Evolutionary conservation across 2,797 vertebrate species (phyloP).

Genomic region (Cyprinella venusta): DNA sequence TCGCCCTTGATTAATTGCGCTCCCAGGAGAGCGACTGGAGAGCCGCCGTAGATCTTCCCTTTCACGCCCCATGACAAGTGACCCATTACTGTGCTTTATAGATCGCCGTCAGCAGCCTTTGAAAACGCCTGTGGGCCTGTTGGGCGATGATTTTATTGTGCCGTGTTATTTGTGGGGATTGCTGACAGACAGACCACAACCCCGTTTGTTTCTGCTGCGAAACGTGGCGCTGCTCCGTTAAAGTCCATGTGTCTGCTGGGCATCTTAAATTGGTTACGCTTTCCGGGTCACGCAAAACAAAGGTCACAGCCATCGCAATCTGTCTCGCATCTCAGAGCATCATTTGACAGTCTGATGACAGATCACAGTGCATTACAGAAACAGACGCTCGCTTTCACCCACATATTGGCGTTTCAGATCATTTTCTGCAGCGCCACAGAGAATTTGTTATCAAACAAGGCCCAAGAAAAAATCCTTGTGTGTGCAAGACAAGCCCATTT

Average conservation of each 20-base stretch:
- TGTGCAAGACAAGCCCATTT: no score
- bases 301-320: conserved; percentile 37
- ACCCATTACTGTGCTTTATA: conserved; percentile 84
- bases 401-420: conserved; percentile 18
- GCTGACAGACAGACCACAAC: conserved; percentile 79
- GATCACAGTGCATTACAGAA: conserved; percentile 11
- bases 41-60: conserved; percentile 77
- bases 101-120: conserved; percentile 79
- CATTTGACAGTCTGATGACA: conserved; percentile 46
- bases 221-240: conserved; percentile 4
- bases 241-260: conserved; percentile 34
- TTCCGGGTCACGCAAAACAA: conserved; percentile 32
- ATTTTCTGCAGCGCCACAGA: conserved; percentile 2
- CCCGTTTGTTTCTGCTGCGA: conserved; percentile 24
- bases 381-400: conserved; percentile 1
- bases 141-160: conserved; percentile 79
- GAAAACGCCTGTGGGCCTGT: conserved; percentile 75
- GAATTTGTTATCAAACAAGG: not conserved
- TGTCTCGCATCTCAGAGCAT: conserved; percentile 30
- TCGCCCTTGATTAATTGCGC: conserved; percentile 81
- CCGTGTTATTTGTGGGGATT: conserved; percentile 78
- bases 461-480: no score
- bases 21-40: conserved; percentile 74
- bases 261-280: conserved; percentile 42
- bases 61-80: conserved; percentile 77